Evolutionary conservation across 2,888 invertebrate species (phyloP).

Genomic region (Silvanus unidentatus): DNA sequence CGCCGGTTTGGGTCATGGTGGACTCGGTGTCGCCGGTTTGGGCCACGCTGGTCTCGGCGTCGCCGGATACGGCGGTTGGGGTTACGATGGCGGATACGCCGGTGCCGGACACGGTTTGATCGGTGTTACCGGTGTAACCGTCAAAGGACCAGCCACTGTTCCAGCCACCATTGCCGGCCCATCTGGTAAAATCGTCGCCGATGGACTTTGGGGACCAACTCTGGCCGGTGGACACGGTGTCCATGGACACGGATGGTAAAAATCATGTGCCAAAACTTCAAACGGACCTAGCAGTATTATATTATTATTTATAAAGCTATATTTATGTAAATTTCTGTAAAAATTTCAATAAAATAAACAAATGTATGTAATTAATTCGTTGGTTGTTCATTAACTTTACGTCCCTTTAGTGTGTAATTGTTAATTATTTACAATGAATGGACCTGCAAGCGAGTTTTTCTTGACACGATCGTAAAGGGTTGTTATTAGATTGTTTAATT

Average conservation of each 20-base stretch:
- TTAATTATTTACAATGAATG: too few relatives aligned
- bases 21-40: constrained; percentile 2
- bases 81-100: background rate
- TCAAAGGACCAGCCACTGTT: constrained; percentile 20
- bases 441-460: too few relatives aligned
- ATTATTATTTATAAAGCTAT: too few relatives aligned
- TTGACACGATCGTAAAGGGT: too few relatives aligned
- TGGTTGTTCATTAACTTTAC: too few relatives aligned
- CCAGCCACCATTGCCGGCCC: constrained; percentile 25
- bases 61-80: constrained; percentile 5
- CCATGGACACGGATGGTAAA: constrained; percentile 7
- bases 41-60: constrained; percentile 7
- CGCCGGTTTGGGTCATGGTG: constrained; percentile 2
- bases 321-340: too few relatives aligned
- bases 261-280: too few relatives aligned
- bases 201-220: constrained; percentile 37
- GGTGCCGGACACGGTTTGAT: background rate
- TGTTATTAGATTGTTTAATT: too few relatives aligned
- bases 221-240: constrained; percentile 16
- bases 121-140: constrained; percentile 18
- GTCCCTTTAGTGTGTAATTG: too few relatives aligned
- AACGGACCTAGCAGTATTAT: too few relatives aligned
- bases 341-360: too few relatives aligned
- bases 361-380: too few relatives aligned
- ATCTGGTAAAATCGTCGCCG: constrained; percentile 29